Conservation (phyloP, 2,113 vertebrate genomes). For the Acrocephalus kingi region DNA sequence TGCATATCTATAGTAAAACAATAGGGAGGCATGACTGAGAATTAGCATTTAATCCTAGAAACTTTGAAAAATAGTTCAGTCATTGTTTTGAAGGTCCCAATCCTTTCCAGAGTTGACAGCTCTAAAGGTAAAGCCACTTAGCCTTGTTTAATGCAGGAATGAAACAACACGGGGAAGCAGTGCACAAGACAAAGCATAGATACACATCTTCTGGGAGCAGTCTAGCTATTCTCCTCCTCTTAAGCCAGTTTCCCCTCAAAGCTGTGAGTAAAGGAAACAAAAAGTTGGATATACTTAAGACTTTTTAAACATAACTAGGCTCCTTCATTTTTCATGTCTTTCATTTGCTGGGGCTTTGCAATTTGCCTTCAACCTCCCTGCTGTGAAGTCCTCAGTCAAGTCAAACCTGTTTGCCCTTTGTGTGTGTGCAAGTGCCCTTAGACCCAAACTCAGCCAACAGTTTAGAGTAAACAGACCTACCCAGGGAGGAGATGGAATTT, state of each 20-base stretch:
- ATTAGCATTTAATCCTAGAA: not conserved
- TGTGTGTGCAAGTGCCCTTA: slow-evolving; percentile 16
- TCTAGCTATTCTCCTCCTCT: slow-evolving; percentile 6
- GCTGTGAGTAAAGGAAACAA: slow-evolving; percentile 49
- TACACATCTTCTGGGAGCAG: not conserved
- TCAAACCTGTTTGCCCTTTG: slow-evolving; percentile 66
- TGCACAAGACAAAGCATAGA: not conserved
- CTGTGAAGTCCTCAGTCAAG: slow-evolving; percentile 59
- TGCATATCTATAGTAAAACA: not conserved
- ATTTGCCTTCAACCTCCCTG: slow-evolving; percentile 35
- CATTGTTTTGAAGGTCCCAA: not conserved
- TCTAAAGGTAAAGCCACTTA: not conserved
- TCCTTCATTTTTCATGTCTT: slow-evolving; percentile 49
- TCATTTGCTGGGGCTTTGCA: slow-evolving; percentile 40
- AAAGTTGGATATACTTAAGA: slow-evolving; percentile 40
- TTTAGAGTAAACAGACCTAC: slow-evolving; percentile 64
- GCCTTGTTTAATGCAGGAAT: not conserved
- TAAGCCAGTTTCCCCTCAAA: slow-evolving; percentile 25
- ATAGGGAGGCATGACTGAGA: not conserved
- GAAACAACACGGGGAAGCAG: not conserved
- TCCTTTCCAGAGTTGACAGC: not conserved
- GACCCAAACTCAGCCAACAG: slow-evolving; percentile 37
- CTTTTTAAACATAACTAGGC: slow-evolving; percentile 28
- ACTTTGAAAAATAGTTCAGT: not conserved
- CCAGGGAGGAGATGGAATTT: slow-evolving; percentile 62